A percentile compares a stretch with the other conserved stretches of the same genome.
phyloP scores from a whole-genome alignment of 2,888 invertebrate species.

The Folsomia manolachei region DNA sequence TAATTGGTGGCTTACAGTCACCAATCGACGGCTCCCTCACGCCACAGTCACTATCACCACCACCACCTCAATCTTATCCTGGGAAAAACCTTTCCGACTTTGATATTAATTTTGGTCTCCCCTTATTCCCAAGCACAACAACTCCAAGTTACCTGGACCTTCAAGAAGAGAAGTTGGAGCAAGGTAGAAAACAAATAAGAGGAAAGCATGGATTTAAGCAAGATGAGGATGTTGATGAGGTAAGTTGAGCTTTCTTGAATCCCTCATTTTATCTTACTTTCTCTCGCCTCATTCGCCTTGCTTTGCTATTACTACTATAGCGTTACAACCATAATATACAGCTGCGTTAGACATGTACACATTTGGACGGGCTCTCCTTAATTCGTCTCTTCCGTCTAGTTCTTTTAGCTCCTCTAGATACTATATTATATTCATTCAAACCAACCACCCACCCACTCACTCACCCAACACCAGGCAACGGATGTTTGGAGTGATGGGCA shows the following conservation, averaged over 20 bases:
- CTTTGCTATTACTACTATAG: too few species aligned
- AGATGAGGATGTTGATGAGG: slow-evolving; percentile 41
- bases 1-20: slow-evolving; percentile 32
- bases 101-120: slow-evolving; percentile 76
- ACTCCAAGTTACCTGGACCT: slow-evolving; percentile 67
- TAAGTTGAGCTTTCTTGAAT: slow-evolving; percentile 38
- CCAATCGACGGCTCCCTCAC: slow-evolving; percentile 13
- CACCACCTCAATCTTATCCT: slow-evolving; percentile 51
- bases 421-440: too few species aligned
- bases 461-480: not conserved
- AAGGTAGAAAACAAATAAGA: slow-evolving; percentile 39
- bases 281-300: not conserved
- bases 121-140: slow-evolving; percentile 72
- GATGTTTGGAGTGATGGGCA: not conserved
- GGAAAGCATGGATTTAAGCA: slow-evolving; percentile 36
- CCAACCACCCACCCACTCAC: too few species aligned
- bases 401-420: not conserved
- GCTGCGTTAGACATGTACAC: too few species aligned
- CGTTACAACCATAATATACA: too few species aligned
- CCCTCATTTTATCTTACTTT: slow-evolving; percentile 32
- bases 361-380: not conserved
- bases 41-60: too few species aligned
- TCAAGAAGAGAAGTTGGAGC: slow-evolving; percentile 24
- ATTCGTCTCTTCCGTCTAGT: not conserved
- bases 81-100: slow-evolving; percentile 55